These are phyloP conservation scores for Vulpes vulpes DNA, from an alignment of 2,113 vertebrate species.

Conservation along the genomic window DNA sequence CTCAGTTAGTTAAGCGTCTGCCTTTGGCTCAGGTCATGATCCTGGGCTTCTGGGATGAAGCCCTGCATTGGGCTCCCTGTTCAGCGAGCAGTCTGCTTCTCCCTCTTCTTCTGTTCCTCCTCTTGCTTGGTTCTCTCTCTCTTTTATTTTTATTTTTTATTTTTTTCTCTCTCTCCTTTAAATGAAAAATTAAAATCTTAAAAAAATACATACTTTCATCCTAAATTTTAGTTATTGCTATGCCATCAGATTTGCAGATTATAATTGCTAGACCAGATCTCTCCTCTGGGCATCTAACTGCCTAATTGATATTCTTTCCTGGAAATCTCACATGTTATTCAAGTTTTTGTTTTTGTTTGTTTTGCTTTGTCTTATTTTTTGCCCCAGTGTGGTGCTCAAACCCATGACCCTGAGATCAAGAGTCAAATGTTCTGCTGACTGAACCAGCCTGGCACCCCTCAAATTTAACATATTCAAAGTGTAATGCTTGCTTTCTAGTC, in stretches of 20 bases:
- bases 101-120: too few relatives aligned
- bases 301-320: neutral
- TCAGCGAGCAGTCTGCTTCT: too few relatives aligned
- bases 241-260: neutral
- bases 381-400: neutral
- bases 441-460: neutral
- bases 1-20: too few relatives aligned
- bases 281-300: neutral
- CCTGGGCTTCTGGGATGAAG: too few relatives aligned
- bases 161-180: too few relatives aligned
- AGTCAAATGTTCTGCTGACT: neutral
- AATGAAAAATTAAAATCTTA: too few relatives aligned
- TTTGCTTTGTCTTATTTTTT: neutral
- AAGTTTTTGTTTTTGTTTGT: neutral
- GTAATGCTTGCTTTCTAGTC: neutral
- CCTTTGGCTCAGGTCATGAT: too few relatives aligned
- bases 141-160: too few relatives aligned
- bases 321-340: neutral
- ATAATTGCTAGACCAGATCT: neutral
- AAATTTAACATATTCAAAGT: neutral
- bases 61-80: too few relatives aligned
- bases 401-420: neutral
- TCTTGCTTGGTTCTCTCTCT: too few relatives aligned
- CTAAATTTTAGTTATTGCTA: neutral
- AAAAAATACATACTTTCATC: too few relatives aligned